Evolutionary conservation across 2,797 vertebrate species (phyloP), one percentile per base, ranked within the genome.

Genomic region (Meda fulgida): DNA sequence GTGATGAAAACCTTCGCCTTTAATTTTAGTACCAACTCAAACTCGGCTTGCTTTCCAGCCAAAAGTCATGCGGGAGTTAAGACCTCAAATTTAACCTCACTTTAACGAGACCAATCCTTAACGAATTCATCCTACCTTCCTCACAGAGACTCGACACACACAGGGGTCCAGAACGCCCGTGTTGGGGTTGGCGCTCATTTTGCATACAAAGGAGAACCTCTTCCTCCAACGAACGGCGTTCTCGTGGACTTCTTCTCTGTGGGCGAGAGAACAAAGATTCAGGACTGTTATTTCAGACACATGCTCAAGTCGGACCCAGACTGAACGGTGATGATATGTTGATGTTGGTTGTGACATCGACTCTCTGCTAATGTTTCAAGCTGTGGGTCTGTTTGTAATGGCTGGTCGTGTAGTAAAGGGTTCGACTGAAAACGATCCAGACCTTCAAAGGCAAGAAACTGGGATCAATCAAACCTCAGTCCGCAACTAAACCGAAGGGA

Each of bases 141-240:
- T 95, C 86, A 99, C 97, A 0, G 98, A 99, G 36, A 99, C 96
- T 7, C 98, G 94, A 94, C 97, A 99, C 92, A 97, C 55, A 5
- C 97, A 98, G 16, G 97, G 97, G 86, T 99, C 98, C 93, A 99
- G 95, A 84, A 99, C 96, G 4, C 97, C 98, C 0, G 98, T 99
- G 91, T 97, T 96, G 0, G 97, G 96, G 92, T 97, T 99, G 90
- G 97, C 97, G 14, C 97, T 99, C 97, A 99, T 98, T 87, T 99
- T 99, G 71, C 97, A 99, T 87, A 98, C 94, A 29, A 99, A 99
- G 58, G 93, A 96, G 87, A 99, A 99, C 90, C 95, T 97, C 94
- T 97, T 99, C 89, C 93, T 97, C 98, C 98, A 99, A 82, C 95
- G 95, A 18, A 99, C 98, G 0, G 97, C 97, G 92, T 99, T 97